phyloP scores from a whole-genome alignment of 2,888 invertebrate genomes.

The Aphodius granarius region DNA sequence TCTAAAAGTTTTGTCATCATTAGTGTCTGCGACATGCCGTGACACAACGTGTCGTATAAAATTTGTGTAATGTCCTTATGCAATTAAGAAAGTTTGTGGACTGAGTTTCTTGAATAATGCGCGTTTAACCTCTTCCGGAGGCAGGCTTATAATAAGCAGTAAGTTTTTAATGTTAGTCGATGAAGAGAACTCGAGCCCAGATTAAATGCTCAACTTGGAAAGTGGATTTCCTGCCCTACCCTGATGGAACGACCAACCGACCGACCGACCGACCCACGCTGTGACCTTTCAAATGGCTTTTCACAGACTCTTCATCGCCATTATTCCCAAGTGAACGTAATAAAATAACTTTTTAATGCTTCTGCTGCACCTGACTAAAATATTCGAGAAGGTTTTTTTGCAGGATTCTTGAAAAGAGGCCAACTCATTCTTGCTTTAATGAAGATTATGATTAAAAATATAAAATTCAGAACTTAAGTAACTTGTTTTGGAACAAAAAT shows the following conservation, averaged over 20 bases:
- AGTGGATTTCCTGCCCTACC: neutral
- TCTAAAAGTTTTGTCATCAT: neutral
- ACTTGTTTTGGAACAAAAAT: neutral
- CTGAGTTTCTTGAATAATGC: neutral
- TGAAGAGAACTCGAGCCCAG: neutral
- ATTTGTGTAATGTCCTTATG: neutral
- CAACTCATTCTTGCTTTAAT: neutral
- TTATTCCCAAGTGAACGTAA: neutral
- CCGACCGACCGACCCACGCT: neutral
- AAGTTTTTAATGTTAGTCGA: neutral
- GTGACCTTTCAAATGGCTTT: neutral
- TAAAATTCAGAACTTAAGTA: too few relatives aligned
- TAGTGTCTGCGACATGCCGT: neutral
- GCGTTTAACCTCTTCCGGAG: neutral
- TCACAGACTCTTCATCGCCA: neutral
- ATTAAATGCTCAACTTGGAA: neutral
- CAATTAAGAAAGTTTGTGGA: neutral
- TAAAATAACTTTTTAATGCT: neutral
- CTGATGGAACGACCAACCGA: neutral
- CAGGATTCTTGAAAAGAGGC: neutral
- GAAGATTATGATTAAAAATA: too few relatives aligned
- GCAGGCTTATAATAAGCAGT: neutral
- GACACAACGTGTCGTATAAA: neutral
- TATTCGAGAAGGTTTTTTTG: neutral
- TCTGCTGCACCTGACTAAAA: neutral